phyloP scores from a whole-genome alignment of 1,140 invertebrate genomes.

The Sycobia sp. region DNA sequence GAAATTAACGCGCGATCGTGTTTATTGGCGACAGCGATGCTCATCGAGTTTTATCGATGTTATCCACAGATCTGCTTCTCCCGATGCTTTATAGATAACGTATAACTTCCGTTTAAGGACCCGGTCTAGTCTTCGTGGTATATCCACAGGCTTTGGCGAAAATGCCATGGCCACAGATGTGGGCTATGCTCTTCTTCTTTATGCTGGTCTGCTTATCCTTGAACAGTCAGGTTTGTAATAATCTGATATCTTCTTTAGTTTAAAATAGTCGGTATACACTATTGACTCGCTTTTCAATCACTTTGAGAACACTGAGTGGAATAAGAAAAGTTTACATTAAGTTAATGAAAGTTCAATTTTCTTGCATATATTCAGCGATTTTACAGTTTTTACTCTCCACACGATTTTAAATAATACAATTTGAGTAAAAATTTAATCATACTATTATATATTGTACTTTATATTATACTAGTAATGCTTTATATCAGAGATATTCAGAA shows the following conservation, averaged over 20 bases:
- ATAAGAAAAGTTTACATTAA: no score
- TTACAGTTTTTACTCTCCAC: no score
- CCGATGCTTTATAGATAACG: conserved; percentile 49
- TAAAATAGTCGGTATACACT: no score
- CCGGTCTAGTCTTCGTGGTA: conserved; percentile 86
- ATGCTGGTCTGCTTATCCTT: conserved; percentile 88
- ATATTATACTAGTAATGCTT: neutral
- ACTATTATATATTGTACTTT: no score
- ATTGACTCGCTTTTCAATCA: no score
- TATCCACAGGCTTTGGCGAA: conserved; percentile 89
- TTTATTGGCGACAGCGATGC: conserved; percentile 26
- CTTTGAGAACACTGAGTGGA: no score
- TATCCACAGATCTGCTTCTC: conserved; percentile 43
- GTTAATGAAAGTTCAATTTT: no score
- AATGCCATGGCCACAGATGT: conserved; percentile 84
- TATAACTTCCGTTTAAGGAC: conserved; percentile 68
- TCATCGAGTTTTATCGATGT: conserved; percentile 35
- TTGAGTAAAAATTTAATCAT: no score
- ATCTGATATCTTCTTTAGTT: neutral
- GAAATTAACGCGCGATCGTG: conserved; percentile 6
- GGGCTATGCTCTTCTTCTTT: conserved; percentile 88
- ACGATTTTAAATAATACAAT: no score
- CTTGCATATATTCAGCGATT: no score
- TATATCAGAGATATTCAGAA: no score
- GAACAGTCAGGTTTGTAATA: conserved; percentile 80